These are phyloP conservation scores for Cosmopolites sordidus DNA, from an alignment of 2,888 invertebrate genomes.

Conservation along the genomic window DNA sequence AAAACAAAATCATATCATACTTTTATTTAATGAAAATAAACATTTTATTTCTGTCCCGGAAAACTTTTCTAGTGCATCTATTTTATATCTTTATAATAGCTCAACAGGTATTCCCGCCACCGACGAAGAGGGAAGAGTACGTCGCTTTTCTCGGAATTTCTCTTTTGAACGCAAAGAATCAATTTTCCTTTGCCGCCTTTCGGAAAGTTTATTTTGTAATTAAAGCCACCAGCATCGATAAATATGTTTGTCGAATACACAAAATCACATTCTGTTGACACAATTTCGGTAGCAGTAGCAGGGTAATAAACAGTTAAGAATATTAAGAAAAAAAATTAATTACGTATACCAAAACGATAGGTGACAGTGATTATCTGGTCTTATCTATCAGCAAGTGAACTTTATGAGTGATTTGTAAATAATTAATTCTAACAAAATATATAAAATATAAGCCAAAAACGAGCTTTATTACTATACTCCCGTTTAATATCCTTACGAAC, in stretches of 20 bases:
- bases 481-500: conserved; percentile 14
- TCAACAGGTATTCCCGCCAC: too few species aligned
- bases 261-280: not conserved
- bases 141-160: too few species aligned
- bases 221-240: too few species aligned
- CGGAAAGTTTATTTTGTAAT: too few species aligned
- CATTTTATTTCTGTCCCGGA: too few species aligned
- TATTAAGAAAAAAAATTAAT: conserved; percentile 23
- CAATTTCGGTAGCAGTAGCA: not conserved
- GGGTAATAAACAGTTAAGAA: conserved; percentile 9
- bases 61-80: too few species aligned
- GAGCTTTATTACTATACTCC: conserved; percentile 15
- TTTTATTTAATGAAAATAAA: too few species aligned
- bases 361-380: conserved; percentile 25
- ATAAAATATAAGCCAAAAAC: conserved; percentile 33
- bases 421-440: conserved; percentile 47
- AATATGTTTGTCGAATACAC: not conserved
- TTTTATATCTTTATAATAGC: too few species aligned
- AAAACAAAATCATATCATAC: too few species aligned
- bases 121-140: too few species aligned
- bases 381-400: conserved; percentile 36
- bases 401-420: conserved; percentile 49
- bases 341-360: conserved; percentile 11
- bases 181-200: too few species aligned
- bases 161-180: too few species aligned